Conservation (phyloP, 2,113 vertebrate genomes). For the Chionomys nivalis region DNA sequence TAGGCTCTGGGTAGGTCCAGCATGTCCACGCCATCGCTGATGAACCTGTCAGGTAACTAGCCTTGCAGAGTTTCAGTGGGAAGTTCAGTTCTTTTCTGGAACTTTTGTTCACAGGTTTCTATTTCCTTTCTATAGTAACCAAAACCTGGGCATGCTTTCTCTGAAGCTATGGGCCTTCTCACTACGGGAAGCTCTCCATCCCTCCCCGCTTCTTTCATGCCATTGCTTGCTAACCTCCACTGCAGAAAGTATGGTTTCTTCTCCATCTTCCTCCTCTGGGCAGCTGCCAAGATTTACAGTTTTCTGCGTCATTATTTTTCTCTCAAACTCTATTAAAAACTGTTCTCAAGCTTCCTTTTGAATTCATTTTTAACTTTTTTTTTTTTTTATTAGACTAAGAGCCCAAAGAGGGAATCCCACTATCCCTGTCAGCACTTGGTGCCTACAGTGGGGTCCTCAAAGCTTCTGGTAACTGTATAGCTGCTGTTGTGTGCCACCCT, state of each 20-base stretch:
- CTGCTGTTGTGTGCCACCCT: neutral
- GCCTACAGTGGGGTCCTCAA: neutral
- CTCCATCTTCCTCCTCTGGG: neutral
- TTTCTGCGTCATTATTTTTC: neutral
- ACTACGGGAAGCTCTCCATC: too few relatives aligned
- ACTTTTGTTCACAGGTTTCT: neutral
- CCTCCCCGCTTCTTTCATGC: neutral
- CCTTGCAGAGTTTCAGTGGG: neutral
- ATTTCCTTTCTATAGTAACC: neutral
- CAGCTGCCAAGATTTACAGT: neutral
- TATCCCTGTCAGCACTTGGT: neutral
- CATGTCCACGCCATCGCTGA: neutral
- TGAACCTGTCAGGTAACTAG: neutral
- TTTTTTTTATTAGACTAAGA: neutral
- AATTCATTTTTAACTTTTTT: neutral
- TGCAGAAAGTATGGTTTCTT: neutral
- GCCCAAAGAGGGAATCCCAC: neutral
- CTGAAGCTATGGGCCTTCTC: neutral
- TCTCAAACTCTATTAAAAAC: neutral
- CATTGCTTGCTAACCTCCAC: neutral
- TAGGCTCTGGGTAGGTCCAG: neutral
- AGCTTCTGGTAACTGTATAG: neutral
- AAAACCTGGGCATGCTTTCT: neutral
- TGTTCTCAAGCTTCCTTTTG: neutral
- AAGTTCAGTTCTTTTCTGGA: neutral